Evolutionary conservation across 2,113 vertebrate genomes (phyloP).

Genomic region (Climacteris rufus): DNA sequence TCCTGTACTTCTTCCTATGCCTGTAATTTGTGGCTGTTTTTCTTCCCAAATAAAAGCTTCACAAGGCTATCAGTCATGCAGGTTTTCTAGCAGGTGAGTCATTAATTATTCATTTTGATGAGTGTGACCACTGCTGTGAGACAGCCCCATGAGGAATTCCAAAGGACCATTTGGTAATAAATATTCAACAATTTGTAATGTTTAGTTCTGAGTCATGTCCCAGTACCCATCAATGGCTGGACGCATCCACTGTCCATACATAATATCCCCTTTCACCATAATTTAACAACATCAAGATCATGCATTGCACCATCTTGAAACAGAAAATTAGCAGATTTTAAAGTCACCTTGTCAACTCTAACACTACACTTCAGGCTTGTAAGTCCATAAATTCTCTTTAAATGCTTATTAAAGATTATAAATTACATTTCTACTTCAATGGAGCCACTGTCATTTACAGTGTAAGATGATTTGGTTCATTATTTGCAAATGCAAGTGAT

Average conservation of each 20-base stretch:
- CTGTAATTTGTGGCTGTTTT: not conserved
- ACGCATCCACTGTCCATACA: not conserved
- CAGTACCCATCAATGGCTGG: not conserved
- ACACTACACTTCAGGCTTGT: not conserved
- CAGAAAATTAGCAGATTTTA: constrained; percentile 40
- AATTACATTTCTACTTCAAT: constrained; percentile 2
- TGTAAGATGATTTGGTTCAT: not conserved
- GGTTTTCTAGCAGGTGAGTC: not conserved
- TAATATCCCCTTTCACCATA: not conserved
- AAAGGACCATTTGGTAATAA: constrained; percentile 49
- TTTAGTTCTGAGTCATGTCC: constrained; percentile 15
- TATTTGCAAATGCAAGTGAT: not conserved
- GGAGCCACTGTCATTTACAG: not conserved
- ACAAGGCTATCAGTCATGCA: not conserved
- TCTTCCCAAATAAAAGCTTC: not conserved
- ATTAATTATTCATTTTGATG: constrained; percentile 39
- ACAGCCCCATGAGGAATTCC: not conserved
- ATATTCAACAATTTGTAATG: constrained; percentile 52
- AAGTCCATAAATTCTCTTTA: not conserved
- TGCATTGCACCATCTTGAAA: constrained; percentile 20
- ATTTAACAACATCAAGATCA: constrained; percentile 37
- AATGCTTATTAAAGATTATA: constrained; percentile 13
- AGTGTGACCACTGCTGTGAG: not conserved
- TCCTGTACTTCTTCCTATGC: not conserved
- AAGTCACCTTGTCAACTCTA: constrained; percentile 39